phyloP scores from a whole-genome alignment of 2,113 vertebrate genomes.

The Elanoides forficatus region DNA sequence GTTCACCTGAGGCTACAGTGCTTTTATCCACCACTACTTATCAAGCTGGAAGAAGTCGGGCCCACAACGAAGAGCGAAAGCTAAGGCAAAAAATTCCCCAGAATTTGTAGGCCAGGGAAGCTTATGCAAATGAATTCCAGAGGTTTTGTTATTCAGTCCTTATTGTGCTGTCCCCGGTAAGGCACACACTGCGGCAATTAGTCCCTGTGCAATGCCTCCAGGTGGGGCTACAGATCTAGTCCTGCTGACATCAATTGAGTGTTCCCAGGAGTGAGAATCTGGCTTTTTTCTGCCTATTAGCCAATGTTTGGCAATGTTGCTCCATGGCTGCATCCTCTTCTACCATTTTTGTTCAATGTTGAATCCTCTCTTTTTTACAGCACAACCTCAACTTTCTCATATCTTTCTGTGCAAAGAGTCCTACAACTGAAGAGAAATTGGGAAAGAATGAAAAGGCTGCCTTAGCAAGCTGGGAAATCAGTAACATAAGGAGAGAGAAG shows the following conservation, averaged over 20 bases:
- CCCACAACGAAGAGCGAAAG: not conserved
- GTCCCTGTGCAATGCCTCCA: not conserved
- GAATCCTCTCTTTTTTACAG: not conserved
- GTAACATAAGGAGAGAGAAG: not conserved
- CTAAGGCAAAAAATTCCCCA: not conserved
- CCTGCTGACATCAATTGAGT: rapidly evolving
- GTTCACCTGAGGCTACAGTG: not conserved
- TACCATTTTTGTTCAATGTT: not conserved
- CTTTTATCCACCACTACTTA: not conserved
- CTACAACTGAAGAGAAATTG: not conserved
- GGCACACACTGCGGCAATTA: not conserved
- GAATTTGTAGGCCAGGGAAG: not conserved
- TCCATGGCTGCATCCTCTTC: not conserved
- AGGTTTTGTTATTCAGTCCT: not conserved
- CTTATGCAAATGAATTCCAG: not conserved
- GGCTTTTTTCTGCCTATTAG: not conserved
- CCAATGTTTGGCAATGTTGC: not conserved
- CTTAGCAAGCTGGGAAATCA: not conserved
- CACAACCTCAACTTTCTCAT: not conserved
- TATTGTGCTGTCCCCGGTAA: not conserved
- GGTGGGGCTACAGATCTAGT: not conserved
- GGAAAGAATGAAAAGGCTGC: not conserved
- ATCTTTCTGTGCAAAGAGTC: not conserved
- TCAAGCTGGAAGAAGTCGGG: not conserved
- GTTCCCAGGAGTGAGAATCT: not conserved